Percentiles rank a stretch among this genome's conserved stretches.
These are phyloP conservation scores for Gymnothorax javanicus DNA, from an alignment of 2,797 vertebrate genomes.

Conservation along the genomic window DNA sequence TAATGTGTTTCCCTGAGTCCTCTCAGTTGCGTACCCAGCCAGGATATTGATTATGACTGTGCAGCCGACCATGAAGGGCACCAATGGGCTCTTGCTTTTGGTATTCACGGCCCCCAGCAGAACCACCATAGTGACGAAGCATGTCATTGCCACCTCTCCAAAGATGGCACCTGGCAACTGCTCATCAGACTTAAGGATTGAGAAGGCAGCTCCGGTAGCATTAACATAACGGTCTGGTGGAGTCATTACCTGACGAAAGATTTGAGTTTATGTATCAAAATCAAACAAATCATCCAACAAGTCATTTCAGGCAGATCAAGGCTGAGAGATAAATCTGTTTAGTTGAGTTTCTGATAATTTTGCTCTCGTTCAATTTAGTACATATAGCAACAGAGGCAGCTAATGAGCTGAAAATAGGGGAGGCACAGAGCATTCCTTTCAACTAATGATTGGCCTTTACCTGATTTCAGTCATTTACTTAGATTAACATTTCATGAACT, in stretches of 20 bases:
- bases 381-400: too few relatives aligned
- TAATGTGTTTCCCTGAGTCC: too few relatives aligned
- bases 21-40: constrained; percentile 76
- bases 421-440: too few relatives aligned
- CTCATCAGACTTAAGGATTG: constrained; percentile 53
- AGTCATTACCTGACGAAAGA: constrained; percentile 66
- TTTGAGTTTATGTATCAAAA: background rate
- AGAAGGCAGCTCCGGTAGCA: constrained; percentile 76
- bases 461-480: too few relatives aligned
- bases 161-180: constrained; percentile 67
- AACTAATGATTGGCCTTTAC: too few relatives aligned
- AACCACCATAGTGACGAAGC: constrained; percentile 75
- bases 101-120: constrained; percentile 80
- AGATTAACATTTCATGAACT: too few relatives aligned
- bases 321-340: background rate
- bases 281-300: background rate
- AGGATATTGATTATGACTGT: constrained; percentile 75
- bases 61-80: constrained; percentile 80
- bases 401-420: too few relatives aligned
- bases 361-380: background rate
- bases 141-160: constrained; percentile 77
- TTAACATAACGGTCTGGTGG: constrained; percentile 61
- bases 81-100: constrained; percentile 75
- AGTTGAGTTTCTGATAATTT: background rate
- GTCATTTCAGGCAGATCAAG: background rate